Percentiles rank a stretch among this genome's conserved stretches.
Conservation (phyloP, 1,140 invertebrate species). For the Druon quercuslanigerum region DNA sequence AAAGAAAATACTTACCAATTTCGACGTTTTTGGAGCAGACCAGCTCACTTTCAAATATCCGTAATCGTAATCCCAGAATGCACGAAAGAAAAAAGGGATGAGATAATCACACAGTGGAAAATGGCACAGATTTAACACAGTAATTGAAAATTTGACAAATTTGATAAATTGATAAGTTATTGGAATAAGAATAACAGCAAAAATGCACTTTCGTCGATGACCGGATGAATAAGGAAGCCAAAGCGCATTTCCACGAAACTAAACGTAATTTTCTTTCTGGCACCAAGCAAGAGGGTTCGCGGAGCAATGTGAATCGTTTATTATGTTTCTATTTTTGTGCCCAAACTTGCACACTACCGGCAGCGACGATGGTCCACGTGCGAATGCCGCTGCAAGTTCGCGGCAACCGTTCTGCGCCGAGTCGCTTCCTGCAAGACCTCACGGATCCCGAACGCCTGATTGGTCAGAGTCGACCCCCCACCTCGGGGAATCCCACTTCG, state of each 20-base stretch:
- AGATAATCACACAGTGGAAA: conserved; percentile 16
- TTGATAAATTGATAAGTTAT: background rate
- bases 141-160: background rate
- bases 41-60: background rate
- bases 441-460: conserved; percentile 51
- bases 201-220: conserved; percentile 27
- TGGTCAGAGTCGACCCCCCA: conserved; percentile 38
- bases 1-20: background rate
- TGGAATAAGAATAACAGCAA: conserved; percentile 6
- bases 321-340: conserved; percentile 26
- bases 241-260: background rate
- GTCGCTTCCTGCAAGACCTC: conserved; percentile 57
- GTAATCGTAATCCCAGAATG: conserved; percentile 1
- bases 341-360: conserved; percentile 11
- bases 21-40: background rate
- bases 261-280: background rate
- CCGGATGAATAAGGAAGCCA: background rate
- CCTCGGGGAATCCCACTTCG: conserved; percentile 38
- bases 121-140: conserved; percentile 25
- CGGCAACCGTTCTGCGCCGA: conserved; percentile 47
- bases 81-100: background rate
- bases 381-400: conserved; percentile 66
- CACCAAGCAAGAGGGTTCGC: background rate
- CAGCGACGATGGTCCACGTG: conserved; percentile 69
- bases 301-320: conserved; percentile 2